A percentile compares a stretch with the other conserved stretches of the same genome.
phyloP scores from a whole-genome alignment of 2,888 invertebrate species.

The Acronicta alni region DNA sequence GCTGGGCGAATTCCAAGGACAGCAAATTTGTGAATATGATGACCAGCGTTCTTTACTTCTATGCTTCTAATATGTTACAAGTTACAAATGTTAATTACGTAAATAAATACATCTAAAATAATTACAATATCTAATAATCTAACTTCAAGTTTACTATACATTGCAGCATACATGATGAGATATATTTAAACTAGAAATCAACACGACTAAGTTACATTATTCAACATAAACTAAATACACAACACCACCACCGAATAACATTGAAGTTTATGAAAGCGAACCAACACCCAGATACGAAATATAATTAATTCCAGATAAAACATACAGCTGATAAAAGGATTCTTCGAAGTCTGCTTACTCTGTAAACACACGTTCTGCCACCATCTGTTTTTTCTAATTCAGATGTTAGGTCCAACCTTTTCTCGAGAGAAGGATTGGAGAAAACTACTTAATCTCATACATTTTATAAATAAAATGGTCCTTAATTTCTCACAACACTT shows the following conservation, averaged over 20 bases:
- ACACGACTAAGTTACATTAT: slow-evolving; percentile 10
- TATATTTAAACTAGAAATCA: slow-evolving; percentile 14
- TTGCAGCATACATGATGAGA: slow-evolving; percentile 22
- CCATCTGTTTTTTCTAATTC: slow-evolving; percentile 41
- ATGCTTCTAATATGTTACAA: slow-evolving; percentile 16
- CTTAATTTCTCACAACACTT: slow-evolving; percentile 13
- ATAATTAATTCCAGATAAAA: slow-evolving; percentile 26
- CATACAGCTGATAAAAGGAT: slow-evolving; percentile 12
- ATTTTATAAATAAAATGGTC: slow-evolving; percentile 28
- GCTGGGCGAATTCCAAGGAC: no score
- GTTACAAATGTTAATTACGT: slow-evolving; percentile 12
- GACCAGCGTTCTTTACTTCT: slow-evolving; percentile 8
- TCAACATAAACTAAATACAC: slow-evolving; percentile 14
- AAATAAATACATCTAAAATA: slow-evolving; percentile 15
- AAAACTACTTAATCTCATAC: slow-evolving; percentile 10
- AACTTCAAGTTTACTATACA: slow-evolving; percentile 11
- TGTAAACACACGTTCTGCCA: slow-evolving; percentile 33
- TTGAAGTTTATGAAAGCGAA: slow-evolving; percentile 31
- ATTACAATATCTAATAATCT: slow-evolving; percentile 16
- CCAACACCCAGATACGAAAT: slow-evolving; percentile 45
- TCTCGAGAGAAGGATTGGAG: slow-evolving; percentile 11
- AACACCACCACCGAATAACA: slow-evolving; percentile 46
- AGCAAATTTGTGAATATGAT: slow-evolving; percentile 1
- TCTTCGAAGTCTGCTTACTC: slow-evolving; percentile 29
- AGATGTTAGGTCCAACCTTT: slow-evolving; percentile 18